Percentiles rank a stretch among this genome's conserved stretches.
Evolutionary conservation across 1,140 invertebrate genomes (phyloP).

Genomic region (Cydia strobilella): DNA sequence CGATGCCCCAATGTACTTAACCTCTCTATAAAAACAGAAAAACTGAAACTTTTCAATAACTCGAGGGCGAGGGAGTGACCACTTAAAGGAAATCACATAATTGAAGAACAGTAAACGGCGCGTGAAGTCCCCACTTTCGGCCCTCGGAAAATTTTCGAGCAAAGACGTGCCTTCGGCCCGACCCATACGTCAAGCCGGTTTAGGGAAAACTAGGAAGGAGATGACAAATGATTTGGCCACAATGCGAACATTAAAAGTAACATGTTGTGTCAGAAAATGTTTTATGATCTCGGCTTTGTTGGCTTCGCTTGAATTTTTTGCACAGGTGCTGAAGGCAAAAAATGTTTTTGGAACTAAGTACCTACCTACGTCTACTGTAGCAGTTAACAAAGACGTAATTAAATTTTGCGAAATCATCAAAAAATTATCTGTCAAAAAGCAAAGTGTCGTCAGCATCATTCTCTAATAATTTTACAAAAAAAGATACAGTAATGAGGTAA

Average conservation of each 20-base stretch:
- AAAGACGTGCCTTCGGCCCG: constrained; percentile 65
- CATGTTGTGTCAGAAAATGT: constrained; percentile 27
- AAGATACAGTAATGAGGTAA: too few relatives aligned
- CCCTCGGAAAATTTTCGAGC: constrained; percentile 71
- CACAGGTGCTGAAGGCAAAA: too few relatives aligned
- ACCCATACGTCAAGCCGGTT: constrained; percentile 35
- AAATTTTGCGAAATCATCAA: too few relatives aligned
- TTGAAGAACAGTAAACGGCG: constrained; percentile 78
- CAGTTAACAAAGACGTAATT: background rate
- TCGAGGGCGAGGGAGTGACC: constrained; percentile 55
- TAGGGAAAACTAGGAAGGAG: constrained; percentile 33
- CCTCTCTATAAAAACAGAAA: constrained; percentile 11
- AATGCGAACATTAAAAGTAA: constrained; percentile 32
- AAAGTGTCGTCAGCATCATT: too few relatives aligned
- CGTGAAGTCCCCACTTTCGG: constrained; percentile 65
- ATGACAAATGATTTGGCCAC: constrained; percentile 42
- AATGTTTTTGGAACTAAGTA: background rate
- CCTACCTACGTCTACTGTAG: background rate
- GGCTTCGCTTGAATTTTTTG: background rate
- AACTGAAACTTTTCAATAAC: constrained; percentile 29
- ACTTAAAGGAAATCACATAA: constrained; percentile 79
- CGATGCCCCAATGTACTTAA: constrained; percentile 29
- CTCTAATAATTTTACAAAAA: too few relatives aligned
- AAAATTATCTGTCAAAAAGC: too few relatives aligned
- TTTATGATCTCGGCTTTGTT: constrained; percentile 15